Evolutionary conservation across 2,797 vertebrate genomes (phyloP).

Genomic region (Poecilia velifera): DNA sequence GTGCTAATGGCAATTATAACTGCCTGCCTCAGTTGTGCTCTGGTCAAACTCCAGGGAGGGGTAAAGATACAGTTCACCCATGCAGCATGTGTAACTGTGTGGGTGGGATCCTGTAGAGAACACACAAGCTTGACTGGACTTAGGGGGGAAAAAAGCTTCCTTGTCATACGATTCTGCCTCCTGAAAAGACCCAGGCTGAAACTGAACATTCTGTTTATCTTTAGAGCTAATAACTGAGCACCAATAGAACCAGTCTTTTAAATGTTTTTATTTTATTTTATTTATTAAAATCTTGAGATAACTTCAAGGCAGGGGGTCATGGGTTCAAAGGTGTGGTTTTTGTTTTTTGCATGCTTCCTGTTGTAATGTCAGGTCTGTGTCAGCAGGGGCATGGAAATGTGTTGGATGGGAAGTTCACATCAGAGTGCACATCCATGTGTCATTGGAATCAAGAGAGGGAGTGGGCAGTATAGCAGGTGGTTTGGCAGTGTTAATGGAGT

Average conservation of each 20-base stretch:
- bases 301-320: not conserved
- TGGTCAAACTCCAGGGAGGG: conserved; percentile 63
- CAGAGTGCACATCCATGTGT: conserved; percentile 25
- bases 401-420: conserved; percentile 58
- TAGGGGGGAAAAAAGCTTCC: conserved; percentile 5
- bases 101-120: conserved; percentile 51
- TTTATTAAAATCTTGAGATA: conserved; percentile 54
- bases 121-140: conserved; percentile 28
- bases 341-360: conserved; percentile 35
- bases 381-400: conserved; percentile 43
- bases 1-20: conserved; percentile 65
- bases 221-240: conserved; percentile 37
- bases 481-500: conserved; percentile 67
- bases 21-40: conserved; percentile 37
- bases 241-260: conserved; percentile 45
- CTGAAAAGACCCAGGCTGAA: conserved; percentile 45
- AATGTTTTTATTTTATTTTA: conserved; percentile 44
- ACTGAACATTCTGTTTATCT: conserved; percentile 63
- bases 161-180: conserved; percentile 44
- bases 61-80: conserved; percentile 41
- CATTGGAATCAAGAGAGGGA: conserved; percentile 27
- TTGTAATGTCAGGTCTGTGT: conserved; percentile 43
- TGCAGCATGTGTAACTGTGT: conserved; percentile 43
- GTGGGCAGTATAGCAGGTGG: conserved; percentile 40
- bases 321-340: conserved; percentile 43